phyloP scores from a whole-genome alignment of 2,113 vertebrate genomes.

The Phyllostomus hastatus region DNA sequence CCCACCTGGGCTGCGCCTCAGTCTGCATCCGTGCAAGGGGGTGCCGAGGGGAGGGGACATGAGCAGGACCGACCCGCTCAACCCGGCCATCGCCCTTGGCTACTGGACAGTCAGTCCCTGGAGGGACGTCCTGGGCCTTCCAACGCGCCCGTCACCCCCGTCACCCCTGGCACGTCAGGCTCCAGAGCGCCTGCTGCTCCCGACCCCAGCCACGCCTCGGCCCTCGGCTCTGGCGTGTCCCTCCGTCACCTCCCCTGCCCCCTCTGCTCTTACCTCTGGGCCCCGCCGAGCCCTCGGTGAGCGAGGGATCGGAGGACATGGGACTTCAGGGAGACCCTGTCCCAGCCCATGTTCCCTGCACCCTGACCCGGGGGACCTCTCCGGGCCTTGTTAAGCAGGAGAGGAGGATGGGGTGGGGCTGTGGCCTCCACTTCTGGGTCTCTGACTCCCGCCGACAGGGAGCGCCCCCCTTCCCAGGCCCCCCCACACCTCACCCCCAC shows the following conservation, averaged over 20 bases:
- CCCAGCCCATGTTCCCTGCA: not conserved
- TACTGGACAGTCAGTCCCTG: too few species aligned
- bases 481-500: rapidly evolving
- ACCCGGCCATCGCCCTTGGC: too few species aligned
- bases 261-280: not conserved
- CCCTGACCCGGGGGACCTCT: not conserved
- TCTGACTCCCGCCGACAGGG: not conserved
- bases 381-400: not conserved
- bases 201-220: too few species aligned
- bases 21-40: not conserved
- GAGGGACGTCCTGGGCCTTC: too few species aligned
- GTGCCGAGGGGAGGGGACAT: too few species aligned
- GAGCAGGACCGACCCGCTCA: too few species aligned
- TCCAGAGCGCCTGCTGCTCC: too few species aligned
- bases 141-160: too few species aligned
- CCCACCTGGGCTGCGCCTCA: not conserved
- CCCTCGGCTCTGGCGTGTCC: too few species aligned
- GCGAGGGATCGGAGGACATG: too few species aligned
- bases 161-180: too few species aligned
- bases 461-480: not conserved
- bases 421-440: not conserved
- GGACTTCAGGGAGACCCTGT: not conserved
- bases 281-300: not conserved
- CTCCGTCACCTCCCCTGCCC: not conserved
- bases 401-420: not conserved